phyloP scores from a whole-genome alignment of 2,797 vertebrate genomes.

The Microctenopoma lineatum region DNA sequence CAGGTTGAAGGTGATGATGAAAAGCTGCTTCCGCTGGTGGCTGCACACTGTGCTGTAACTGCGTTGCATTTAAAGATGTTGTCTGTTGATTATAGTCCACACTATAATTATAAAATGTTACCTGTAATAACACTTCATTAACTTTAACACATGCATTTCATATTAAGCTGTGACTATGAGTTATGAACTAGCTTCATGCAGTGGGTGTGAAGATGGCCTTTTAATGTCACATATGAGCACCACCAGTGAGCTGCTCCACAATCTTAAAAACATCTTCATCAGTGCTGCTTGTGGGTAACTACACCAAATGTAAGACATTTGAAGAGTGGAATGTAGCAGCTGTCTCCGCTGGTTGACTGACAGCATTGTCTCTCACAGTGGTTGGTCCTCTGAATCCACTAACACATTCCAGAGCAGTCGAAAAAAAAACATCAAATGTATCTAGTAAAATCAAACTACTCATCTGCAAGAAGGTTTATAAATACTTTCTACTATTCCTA shows the following conservation, averaged over 20 bases:
- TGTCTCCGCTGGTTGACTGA: slow-evolving; percentile 58
- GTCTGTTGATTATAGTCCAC: slow-evolving; percentile 9
- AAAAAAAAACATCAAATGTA: slow-evolving; percentile 9
- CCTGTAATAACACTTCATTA: slow-evolving; percentile 4
- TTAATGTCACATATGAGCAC: background rate
- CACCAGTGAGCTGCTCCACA: background rate
- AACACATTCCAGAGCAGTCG: slow-evolving; percentile 57
- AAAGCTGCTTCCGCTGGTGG: background rate
- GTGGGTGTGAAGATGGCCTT: background rate
- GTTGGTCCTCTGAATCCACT: slow-evolving; percentile 52
- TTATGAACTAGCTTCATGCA: too few relatives aligned
- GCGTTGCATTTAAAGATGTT: background rate
- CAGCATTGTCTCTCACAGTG: slow-evolving; percentile 58
- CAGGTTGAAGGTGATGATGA: background rate
- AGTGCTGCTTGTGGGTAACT: background rate
- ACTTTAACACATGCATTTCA: background rate
- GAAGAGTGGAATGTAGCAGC: slow-evolving; percentile 49
- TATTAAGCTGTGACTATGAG: background rate
- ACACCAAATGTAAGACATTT: background rate
- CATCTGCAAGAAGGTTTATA: background rate
- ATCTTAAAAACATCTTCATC: background rate
- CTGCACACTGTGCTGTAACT: background rate
- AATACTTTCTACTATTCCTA: background rate
- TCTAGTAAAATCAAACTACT: background rate
- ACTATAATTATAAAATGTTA: background rate